Evolutionary conservation across 2,888 invertebrate genomes (phyloP), one percentile per base, ranked within the genome.

Genomic region (Lochmaea capreae): DNA sequence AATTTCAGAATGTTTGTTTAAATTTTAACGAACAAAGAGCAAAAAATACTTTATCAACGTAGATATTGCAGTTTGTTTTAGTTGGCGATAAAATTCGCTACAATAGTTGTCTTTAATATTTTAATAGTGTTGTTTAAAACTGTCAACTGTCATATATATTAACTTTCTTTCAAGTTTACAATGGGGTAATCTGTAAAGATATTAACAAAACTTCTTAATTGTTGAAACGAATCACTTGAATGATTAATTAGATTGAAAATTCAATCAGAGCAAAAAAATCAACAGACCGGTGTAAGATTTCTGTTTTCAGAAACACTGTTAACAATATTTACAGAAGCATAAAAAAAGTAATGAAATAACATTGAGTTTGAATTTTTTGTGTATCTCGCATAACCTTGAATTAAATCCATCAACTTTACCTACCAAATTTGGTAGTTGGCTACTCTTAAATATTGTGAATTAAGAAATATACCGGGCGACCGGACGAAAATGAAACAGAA

Each of bases 201-300:
- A 46, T 61, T 59, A 39, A 52, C 63, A 58, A 26, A 54, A 58
- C 65, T 42, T 8, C 33, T 52, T 49, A 65, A 54, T 54, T 54
- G 39, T 66, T 46, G 12, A 58, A 43, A 49, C 33, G 52, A 65
- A 46, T 58, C 57, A 65, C 57, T 58, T 42, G 69, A 69, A 59
- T 59, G 58, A 46, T 43, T 66, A 71, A 71, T 59, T 46, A 66
- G 71, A 52, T 67, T 72, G 61, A 62, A 74, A 74, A 74, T 71
- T 65, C 54, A 73, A 76, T 67, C 71, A 73, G 73, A 76, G 73
- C 73, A 76, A 76, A 65, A 65, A 76, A 73, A 39, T 71, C 71
- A 73, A 71, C 73, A 43, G 73, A 76, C 73, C 73, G 68, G 16
- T 42, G 8, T 42, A 67, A 57, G 68, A 68, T 71, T 65, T 46